Percentiles rank a stretch among this genome's conserved stretches.
phyloP scores from a whole-genome alignment of 2,888 invertebrate genomes.

The Dione vanillae region DNA sequence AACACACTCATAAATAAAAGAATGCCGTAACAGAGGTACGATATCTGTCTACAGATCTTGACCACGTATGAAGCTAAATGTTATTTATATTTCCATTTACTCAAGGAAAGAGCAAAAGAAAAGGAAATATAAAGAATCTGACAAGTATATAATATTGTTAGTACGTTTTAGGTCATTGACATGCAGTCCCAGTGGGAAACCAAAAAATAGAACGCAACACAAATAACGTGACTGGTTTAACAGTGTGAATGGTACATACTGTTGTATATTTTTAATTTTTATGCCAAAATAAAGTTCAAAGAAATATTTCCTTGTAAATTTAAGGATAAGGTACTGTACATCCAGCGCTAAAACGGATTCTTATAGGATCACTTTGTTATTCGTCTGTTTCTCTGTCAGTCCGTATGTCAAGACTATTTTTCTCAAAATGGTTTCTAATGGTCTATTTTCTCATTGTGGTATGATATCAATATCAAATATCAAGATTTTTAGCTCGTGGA shows the following conservation, averaged over 20 bases:
- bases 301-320: background rate
- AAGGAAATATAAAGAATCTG: slow-evolving; percentile 27
- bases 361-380: no score
- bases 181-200: slow-evolving; percentile 29
- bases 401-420: no score
- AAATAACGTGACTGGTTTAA: slow-evolving; percentile 6
- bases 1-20: slow-evolving; percentile 6
- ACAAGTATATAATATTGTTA: slow-evolving; percentile 40
- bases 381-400: no score
- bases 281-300: background rate
- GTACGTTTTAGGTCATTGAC: slow-evolving; percentile 29
- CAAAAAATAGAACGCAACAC: slow-evolving; percentile 10
- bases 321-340: background rate
- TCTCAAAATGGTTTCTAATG: no score
- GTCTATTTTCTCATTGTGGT: no score
- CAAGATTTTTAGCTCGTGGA: no score
- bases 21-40: background rate
- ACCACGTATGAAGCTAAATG: slow-evolving; percentile 25
- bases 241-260: background rate
- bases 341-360: no score
- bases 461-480: no score
- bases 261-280: background rate
- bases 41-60: slow-evolving; percentile 7
- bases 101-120: slow-evolving; percentile 44
- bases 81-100: slow-evolving; percentile 25